Percentiles rank a stretch among this genome's conserved stretches.
Conservation (phyloP, 2,888 invertebrate species). For the Camponotus fellah region DNA sequence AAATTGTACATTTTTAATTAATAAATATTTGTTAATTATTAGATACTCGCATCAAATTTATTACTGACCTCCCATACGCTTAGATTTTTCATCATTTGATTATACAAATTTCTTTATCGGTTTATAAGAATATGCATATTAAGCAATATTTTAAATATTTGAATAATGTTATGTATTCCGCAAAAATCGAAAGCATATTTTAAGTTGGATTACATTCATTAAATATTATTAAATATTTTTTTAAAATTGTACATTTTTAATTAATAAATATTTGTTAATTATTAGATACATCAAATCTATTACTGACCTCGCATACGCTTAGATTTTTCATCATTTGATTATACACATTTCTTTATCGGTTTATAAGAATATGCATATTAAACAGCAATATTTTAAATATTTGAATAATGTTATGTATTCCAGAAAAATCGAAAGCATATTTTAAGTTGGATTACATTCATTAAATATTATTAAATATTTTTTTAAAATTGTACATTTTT, state of each 20-base stretch:
- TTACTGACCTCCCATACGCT: not conserved
- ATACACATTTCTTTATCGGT: not conserved
- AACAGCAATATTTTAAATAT: not conserved
- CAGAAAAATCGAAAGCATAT: not conserved
- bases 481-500: not conserved
- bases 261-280: not conserved
- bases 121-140: not conserved
- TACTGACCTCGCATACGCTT: not conserved
- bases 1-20: not conserved
- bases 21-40: not conserved
- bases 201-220: no score
- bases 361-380: not conserved
- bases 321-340: not conserved
- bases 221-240: not conserved
- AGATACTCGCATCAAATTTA: not conserved
- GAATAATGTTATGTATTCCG: not conserved
- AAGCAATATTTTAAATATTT: not conserved
- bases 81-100: not conserved
- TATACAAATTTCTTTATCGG: not conserved
- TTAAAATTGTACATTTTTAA: not conserved
- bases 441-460: no score
- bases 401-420: not conserved
- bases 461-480: not conserved
- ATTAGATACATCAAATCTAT: not conserved
- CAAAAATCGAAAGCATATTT: not conserved